Conservation (phyloP, 2,113 vertebrate species). For the Catharus fuscescens region DNA sequence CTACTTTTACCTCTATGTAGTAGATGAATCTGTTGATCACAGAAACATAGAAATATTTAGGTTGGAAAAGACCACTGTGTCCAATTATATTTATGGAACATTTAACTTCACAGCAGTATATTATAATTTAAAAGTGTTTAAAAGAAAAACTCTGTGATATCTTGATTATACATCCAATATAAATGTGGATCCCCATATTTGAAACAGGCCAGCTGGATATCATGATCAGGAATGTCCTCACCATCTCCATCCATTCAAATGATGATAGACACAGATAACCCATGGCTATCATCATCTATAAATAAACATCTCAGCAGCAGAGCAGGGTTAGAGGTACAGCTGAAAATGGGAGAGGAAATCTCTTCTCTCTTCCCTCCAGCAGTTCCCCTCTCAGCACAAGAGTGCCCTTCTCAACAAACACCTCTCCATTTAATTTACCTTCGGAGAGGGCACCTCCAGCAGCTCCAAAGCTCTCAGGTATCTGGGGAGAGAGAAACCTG, state of each 20-base stretch:
- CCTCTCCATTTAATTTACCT: neutral
- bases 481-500: neutral
- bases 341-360: neutral
- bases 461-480: neutral
- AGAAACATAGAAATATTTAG: neutral
- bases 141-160: neutral
- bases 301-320: neutral
- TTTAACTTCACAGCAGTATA: neutral
- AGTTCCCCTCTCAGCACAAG: neutral
- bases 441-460: neutral
- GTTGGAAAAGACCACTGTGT: neutral
- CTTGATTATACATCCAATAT: neutral
- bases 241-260: neutral
- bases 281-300: neutral
- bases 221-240: neutral
- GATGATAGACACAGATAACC: neutral
- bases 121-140: neutral
- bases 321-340: neutral
- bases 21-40: neutral
- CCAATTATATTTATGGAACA: accelerated
- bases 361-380: neutral
- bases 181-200: neutral
- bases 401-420: neutral
- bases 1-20: neutral
- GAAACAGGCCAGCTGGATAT: neutral